These are phyloP conservation scores for Polia nebulosa DNA, from an alignment of 2,888 invertebrate genomes.

Conservation along the genomic window DNA sequence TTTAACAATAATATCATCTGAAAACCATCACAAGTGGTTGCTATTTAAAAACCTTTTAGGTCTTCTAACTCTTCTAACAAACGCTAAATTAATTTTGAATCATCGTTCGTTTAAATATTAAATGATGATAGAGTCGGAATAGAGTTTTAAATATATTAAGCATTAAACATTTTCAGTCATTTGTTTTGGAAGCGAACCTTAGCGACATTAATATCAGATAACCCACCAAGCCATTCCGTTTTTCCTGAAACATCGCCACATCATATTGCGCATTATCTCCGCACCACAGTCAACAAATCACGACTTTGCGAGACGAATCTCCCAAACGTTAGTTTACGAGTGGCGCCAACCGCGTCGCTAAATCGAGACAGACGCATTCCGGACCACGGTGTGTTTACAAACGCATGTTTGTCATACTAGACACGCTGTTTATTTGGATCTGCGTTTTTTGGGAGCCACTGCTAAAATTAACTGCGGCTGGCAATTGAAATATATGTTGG, in stretches of 20 bases:
- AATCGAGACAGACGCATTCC: slow-evolving; percentile 65
- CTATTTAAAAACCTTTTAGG: too few species aligned
- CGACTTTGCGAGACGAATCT: slow-evolving; percentile 14
- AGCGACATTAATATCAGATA: too few species aligned
- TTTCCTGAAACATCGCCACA: not conserved
- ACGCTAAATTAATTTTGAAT: too few species aligned
- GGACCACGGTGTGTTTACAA: slow-evolving; percentile 69
- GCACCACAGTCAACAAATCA: slow-evolving; percentile 34
- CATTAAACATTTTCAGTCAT: too few species aligned
- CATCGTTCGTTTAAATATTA: too few species aligned
- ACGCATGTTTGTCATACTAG: slow-evolving; percentile 60
- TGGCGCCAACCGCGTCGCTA: slow-evolving; percentile 57
- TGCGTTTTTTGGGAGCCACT: slow-evolving; percentile 33
- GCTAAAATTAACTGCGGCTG: not conserved
- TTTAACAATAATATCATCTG: too few species aligned
- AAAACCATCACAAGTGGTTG: too few species aligned
- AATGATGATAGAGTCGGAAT: too few species aligned
- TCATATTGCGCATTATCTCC: slow-evolving; percentile 5
- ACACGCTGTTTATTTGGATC: slow-evolving; percentile 52
- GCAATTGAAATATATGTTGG: not conserved
- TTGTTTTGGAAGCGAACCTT: too few species aligned
- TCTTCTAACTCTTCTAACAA: too few species aligned
- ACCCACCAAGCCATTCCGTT: too few species aligned
- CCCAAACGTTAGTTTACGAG: slow-evolving; percentile 13
- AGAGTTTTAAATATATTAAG: too few species aligned